Conservation (phyloP, 2,888 invertebrate genomes). For the Chaitophorus viminalis region DNA sequence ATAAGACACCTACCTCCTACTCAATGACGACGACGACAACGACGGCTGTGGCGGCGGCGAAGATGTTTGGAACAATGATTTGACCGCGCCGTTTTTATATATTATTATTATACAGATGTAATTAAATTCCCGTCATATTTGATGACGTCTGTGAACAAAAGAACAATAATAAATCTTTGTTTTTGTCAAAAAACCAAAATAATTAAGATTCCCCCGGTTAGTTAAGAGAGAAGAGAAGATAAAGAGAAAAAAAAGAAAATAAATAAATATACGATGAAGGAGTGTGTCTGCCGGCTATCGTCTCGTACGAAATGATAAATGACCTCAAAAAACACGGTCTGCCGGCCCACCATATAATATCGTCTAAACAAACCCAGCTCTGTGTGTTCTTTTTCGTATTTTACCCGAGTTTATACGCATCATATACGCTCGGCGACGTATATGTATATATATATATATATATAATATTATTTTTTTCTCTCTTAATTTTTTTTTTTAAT, state of each 20-base stretch:
- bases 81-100: slow-evolving; percentile 35
- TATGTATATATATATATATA: neutral
- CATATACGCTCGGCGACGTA: slow-evolving; percentile 25
- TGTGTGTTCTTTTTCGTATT: slow-evolving; percentile 55
- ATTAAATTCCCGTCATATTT: slow-evolving; percentile 60
- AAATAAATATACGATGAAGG: slow-evolving; percentile 55
- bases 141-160: slow-evolving; percentile 55
- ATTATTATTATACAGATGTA: slow-evolving; percentile 35
- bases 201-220: slow-evolving; percentile 58
- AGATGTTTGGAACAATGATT: slow-evolving; percentile 29
- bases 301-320: slow-evolving; percentile 61
- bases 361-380: slow-evolving; percentile 52
- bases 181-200: slow-evolving; percentile 61
- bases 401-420: slow-evolving; percentile 56
- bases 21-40: neutral
- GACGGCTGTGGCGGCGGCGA: neutral
- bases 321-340: slow-evolving; percentile 46
- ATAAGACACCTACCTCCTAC: neutral
- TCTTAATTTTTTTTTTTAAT: slow-evolving; percentile 51
- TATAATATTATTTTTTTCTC: slow-evolving; percentile 36
- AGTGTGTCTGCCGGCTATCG: slow-evolving; percentile 62
- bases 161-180: slow-evolving; percentile 62
- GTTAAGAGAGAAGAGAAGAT: slow-evolving; percentile 21
- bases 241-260: slow-evolving; percentile 9
- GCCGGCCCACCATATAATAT: slow-evolving; percentile 23